These are phyloP conservation scores for Tyria jacobaeae DNA, from an alignment of 2,888 invertebrate species.

Conservation along the genomic window DNA sequence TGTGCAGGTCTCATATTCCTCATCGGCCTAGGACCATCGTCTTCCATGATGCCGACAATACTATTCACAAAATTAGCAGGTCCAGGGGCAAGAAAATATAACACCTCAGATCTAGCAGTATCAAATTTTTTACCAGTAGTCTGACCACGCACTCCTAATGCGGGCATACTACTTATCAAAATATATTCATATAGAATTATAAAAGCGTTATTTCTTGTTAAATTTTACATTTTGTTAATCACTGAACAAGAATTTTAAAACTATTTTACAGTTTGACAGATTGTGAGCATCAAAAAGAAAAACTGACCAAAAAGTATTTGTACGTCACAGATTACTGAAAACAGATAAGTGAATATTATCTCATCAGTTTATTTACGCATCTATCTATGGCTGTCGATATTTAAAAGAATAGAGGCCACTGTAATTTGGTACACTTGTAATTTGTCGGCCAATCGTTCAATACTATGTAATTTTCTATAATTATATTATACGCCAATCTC, in stretches of 20 bases:
- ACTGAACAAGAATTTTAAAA: slow-evolving; percentile 17
- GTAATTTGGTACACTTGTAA: too few relatives aligned
- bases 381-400: background rate
- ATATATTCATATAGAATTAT: background rate
- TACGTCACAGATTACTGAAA: background rate
- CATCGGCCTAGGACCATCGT: slow-evolving; percentile 59
- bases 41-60: slow-evolving; percentile 43
- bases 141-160: background rate
- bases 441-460: too few relatives aligned
- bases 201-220: slow-evolving; percentile 2
- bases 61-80: slow-evolving; percentile 17
- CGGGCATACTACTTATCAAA: slow-evolving; percentile 4
- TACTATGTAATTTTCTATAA: too few relatives aligned
- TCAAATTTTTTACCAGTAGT: background rate
- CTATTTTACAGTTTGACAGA: slow-evolving; percentile 3
- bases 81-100: background rate
- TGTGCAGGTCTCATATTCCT: slow-evolving; percentile 46
- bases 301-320: slow-evolving; percentile 1
- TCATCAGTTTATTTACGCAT: background rate
- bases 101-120: background rate
- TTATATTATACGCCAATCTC: too few relatives aligned
- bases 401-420: too few relatives aligned
- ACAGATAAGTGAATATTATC: background rate
- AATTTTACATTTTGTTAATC: slow-evolving; percentile 7
- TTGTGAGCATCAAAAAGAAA: slow-evolving; percentile 1